Percentiles rank a stretch among this genome's conserved stretches.
Conservation (phyloP, 1,140 invertebrate genomes). For the Pseudobourletiella spinata region DNA sequence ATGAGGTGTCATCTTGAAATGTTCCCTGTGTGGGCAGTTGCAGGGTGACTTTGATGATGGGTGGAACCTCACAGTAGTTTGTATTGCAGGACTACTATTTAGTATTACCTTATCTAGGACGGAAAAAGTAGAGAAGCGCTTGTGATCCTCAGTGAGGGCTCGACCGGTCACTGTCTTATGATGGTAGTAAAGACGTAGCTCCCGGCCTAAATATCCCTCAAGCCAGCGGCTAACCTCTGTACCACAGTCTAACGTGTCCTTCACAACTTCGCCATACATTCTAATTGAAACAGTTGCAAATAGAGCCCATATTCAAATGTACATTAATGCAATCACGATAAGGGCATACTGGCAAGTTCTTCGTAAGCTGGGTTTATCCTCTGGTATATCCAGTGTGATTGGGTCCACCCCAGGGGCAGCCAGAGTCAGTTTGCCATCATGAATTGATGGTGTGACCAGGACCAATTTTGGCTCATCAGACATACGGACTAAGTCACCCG, state of each 20-base stretch:
- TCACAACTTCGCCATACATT: slow-evolving; percentile 7
- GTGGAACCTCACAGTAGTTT: background rate
- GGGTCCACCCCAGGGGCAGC: too few relatives aligned
- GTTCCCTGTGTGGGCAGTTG: slow-evolving; percentile 14
- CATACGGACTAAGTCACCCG: too few relatives aligned
- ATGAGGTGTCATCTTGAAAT: slow-evolving; percentile 25
- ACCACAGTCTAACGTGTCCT: slow-evolving; percentile 13
- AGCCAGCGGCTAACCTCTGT: slow-evolving; percentile 14
- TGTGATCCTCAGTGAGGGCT: background rate
- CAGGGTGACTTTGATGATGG: too few relatives aligned
- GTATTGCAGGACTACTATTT: background rate
- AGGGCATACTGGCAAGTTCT: too few relatives aligned
- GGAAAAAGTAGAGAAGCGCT: background rate
- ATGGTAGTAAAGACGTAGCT: slow-evolving; percentile 13
- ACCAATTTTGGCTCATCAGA: too few relatives aligned
- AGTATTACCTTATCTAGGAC: background rate
- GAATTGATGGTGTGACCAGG: too few relatives aligned
- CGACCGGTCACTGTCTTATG: slow-evolving; percentile 1
- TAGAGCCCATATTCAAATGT: too few relatives aligned
- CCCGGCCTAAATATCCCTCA: background rate
- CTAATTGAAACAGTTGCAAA: too few relatives aligned
- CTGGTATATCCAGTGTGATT: too few relatives aligned
- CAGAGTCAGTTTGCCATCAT: too few relatives aligned
- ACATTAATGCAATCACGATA: too few relatives aligned
- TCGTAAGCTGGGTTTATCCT: too few relatives aligned